phyloP scores from a whole-genome alignment of 2,888 invertebrate species.

The Unio pictorum region DNA sequence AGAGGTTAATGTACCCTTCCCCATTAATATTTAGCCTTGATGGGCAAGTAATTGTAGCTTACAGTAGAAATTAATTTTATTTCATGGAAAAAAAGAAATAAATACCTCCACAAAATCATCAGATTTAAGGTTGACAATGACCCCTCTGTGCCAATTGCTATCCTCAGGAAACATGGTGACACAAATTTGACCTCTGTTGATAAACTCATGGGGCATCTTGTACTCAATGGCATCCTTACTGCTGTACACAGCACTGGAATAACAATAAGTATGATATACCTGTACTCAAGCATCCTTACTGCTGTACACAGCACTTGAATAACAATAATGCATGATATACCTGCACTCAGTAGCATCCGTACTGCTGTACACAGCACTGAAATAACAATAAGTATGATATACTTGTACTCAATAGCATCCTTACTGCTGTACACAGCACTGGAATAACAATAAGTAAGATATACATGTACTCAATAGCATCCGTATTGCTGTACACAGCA shows the following conservation, averaged over 20 bases:
- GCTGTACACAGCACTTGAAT: too few species aligned
- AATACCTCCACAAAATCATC: constrained; percentile 49
- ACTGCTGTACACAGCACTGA: constrained; percentile 32
- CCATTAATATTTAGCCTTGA: too few species aligned
- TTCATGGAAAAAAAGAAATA: background rate
- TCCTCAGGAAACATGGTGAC: constrained; percentile 64
- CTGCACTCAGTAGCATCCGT: constrained; percentile 32
- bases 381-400: background rate
- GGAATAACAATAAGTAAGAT: too few species aligned
- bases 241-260: constrained; percentile 33
- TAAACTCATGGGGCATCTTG: constrained; percentile 46
- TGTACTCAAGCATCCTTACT: constrained; percentile 31
- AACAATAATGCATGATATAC: too few species aligned
- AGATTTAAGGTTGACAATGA: constrained; percentile 48
- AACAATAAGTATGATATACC: background rate
- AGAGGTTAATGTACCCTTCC: too few species aligned
- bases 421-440: too few species aligned
- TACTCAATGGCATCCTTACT: constrained; percentile 32
- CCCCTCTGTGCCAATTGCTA: constrained; percentile 62
- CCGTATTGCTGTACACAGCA: constrained; percentile 21
- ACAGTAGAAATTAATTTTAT: background rate
- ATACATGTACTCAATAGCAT: constrained; percentile 35
- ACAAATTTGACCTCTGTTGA: constrained; percentile 55
- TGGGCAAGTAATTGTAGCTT: too few species aligned
- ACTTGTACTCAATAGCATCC: constrained; percentile 31